Base-by-base conservation (phyloP, 1,140 invertebrate species). In the Ylistrum balloti region DNA sequence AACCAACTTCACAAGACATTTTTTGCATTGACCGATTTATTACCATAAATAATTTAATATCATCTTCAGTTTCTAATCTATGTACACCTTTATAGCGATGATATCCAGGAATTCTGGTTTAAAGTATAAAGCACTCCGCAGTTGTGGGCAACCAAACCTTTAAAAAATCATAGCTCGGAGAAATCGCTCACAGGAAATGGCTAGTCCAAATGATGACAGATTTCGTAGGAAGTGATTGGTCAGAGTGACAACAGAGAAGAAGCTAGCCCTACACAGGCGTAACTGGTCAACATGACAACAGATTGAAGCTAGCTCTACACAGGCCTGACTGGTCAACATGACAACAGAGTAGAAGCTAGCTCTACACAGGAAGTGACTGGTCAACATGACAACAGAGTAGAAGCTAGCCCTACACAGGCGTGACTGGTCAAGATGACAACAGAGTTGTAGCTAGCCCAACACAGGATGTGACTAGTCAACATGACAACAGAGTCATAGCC, bases 21-120 rank as follows among this genome's bases (percentile, higher is more conserved):
- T 74, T 28, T 74, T 28, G 56, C 56, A 74, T 28, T 74, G 56
- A 74, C 56, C 56, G 28, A 74, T 74, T 74, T 74, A 74, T n/a
- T 28, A n/a, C 22, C n/a, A 74, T 74, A 74, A 74, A 74, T 74
- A 74, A 17, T 28, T 28, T n/a, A 74, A 74, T 74, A 74, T 20
- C 45, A 56, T 74, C 56, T 74, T 22, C 22, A 74, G 56, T 74
- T n/a, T 74, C 11, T n/a, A 17, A 74, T 74, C 56, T 74, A 74
- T n/a, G 17, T 7, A 74, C 56, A 22, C 28, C 17, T 22, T 22
- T 17, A 38, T 38, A 74, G 56, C 17, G 45, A 22, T 28, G 56
- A 74, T 74, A 74, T n/a, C 56, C 56, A 9, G 3, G 56, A 74
- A 11, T 74, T 38, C 13, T 7, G 13, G 35, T 38, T 5, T 3